A percentile compares a stretch with the other conserved stretches of the same genome.
Conservation (phyloP, 2,888 invertebrate species). For the Ichneumoninae sp. region DNA sequence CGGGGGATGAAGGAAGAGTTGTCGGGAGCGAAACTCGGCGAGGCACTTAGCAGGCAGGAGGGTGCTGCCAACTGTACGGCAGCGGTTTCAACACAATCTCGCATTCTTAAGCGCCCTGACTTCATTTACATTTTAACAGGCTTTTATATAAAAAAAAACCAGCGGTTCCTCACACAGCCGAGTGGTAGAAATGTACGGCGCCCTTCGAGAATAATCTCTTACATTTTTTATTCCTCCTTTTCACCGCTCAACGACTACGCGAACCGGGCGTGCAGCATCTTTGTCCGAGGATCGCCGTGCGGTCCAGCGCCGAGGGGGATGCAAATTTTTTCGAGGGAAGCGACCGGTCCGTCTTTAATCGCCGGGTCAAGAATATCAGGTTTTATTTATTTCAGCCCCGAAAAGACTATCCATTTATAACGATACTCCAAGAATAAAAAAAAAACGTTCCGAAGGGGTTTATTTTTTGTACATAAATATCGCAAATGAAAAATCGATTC, state of each 20-base stretch:
- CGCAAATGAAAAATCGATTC: conserved; percentile 25
- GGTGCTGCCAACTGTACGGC: conserved; percentile 39
- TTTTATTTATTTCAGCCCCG: not conserved
- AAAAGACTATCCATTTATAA: conserved; percentile 13
- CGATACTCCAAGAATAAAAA: not conserved
- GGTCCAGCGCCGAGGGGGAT: conserved; percentile 30
- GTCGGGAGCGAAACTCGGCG: not conserved
- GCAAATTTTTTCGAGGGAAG: conserved; percentile 44
- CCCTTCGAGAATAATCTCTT: conserved; percentile 8
- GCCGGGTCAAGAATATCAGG: conserved; percentile 40
- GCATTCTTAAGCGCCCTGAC: conserved; percentile 78
- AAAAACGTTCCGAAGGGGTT: not conserved
- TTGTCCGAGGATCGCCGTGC: not conserved
- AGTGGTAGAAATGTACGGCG: not conserved
- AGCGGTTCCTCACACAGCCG: not conserved
- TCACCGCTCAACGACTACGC: not conserved
- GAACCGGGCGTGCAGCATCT: not conserved
- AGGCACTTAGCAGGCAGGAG: not conserved
- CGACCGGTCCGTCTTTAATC: conserved; percentile 9
- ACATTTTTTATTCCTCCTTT: not conserved
- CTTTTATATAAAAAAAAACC: conserved; percentile 62
- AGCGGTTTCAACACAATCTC: conserved; percentile 73
- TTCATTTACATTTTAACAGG: conserved; percentile 80
- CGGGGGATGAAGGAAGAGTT: not conserved
- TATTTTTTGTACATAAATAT: not conserved